phyloP scores from a whole-genome alignment of 2,888 invertebrate genomes.

The Strigamia transsilvanica region DNA sequence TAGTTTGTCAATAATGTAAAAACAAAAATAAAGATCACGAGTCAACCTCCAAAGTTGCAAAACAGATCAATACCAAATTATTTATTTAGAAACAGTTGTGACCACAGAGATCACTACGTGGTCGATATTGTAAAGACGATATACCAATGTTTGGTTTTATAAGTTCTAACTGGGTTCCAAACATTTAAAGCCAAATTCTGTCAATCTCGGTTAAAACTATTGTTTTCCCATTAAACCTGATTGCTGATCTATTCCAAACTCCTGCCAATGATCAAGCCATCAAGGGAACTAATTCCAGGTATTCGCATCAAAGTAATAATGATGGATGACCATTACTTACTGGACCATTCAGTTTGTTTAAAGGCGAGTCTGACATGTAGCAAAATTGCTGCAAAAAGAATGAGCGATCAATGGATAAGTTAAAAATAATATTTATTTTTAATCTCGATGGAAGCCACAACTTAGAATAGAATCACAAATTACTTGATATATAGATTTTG shows the following conservation, averaged over 20 bases:
- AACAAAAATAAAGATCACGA: background rate
- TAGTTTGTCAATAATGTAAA: background rate
- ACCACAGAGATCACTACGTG: background rate
- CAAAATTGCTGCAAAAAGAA: background rate
- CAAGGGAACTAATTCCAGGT: background rate
- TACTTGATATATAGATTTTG: no score
- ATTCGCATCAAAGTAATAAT: background rate
- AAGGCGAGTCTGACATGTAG: background rate
- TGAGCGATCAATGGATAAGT: background rate
- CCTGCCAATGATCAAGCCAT: slow-evolving; percentile 6
- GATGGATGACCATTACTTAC: background rate
- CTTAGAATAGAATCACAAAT: background rate
- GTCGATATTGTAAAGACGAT: background rate
- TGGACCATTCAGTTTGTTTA: background rate
- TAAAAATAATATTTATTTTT: background rate
- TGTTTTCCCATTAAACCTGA: background rate
- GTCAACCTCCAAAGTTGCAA: background rate
- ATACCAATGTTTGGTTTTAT: no score
- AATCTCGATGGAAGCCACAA: background rate
- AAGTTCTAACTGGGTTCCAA: background rate
- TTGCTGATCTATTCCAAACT: background rate
- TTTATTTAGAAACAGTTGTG: background rate
- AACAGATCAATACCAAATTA: background rate
- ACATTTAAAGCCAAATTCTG: background rate
- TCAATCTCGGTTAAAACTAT: background rate